Percentiles rank a stretch among this genome's conserved stretches.
These are phyloP conservation scores for Potamarius usumacintae DNA, from an alignment of 2,113 vertebrate genomes.

Conservation along the genomic window DNA sequence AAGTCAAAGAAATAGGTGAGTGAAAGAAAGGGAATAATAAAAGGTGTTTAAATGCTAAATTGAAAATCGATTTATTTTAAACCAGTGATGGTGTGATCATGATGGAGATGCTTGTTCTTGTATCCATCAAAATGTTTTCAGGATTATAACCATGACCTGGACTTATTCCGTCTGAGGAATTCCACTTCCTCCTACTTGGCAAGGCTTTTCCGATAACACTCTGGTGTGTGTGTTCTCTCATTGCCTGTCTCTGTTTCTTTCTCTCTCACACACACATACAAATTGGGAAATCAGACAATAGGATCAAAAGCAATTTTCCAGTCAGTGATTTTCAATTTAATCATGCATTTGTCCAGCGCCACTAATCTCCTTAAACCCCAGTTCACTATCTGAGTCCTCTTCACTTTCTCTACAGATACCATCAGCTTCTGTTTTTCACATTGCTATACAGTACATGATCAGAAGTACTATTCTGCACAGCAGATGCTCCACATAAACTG, in stretches of 20 bases:
- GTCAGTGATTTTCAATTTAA: constrained; percentile 36
- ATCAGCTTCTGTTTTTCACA: neutral
- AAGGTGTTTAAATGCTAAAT: neutral
- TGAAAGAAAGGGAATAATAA: neutral
- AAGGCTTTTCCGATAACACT: neutral
- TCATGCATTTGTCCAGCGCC: constrained; percentile 18
- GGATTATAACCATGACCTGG: neutral
- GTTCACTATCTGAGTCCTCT: neutral
- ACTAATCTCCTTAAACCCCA: constrained; percentile 29
- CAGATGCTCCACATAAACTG: neutral
- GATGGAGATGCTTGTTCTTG: neutral
- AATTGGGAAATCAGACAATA: constrained; percentile 12
- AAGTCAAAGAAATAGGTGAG: neutral
- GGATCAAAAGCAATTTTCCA: constrained; percentile 31
- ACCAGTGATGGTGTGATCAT: neutral
- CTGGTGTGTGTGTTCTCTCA: neutral
- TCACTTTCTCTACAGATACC: neutral
- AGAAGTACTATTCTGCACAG: neutral
- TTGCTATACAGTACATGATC: neutral
- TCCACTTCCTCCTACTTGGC: neutral
- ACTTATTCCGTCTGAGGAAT: neutral
- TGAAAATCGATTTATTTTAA: neutral
- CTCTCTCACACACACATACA: neutral
- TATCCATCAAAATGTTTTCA: neutral
- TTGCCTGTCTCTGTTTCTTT: neutral